These are phyloP conservation scores for Artemia sinica DNA, from an alignment of 2,888 invertebrate species.

Conservation along the genomic window DNA sequence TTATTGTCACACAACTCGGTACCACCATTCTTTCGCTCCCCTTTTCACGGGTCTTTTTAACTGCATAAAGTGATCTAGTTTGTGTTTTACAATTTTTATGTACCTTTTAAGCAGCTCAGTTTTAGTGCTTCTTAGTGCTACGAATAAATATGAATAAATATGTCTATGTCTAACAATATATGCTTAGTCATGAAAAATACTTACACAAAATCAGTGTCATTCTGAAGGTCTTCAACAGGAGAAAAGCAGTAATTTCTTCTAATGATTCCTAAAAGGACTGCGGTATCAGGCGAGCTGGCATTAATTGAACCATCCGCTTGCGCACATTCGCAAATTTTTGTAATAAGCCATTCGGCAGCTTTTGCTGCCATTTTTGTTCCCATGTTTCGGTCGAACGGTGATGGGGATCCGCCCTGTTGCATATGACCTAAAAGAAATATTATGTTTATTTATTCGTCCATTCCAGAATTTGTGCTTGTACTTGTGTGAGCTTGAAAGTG, in stretches of 20 bases:
- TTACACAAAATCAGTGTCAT: slow-evolving; percentile 68
- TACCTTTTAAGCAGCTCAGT: too few species aligned
- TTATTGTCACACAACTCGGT: too few species aligned
- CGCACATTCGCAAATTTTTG: slow-evolving; percentile 42
- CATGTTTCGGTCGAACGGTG: slow-evolving; percentile 95
- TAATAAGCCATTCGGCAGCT: slow-evolving; percentile 75
- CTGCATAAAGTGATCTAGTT: too few species aligned
- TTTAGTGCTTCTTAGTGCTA: too few species aligned
- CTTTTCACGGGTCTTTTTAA: too few species aligned
- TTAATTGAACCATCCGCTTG: slow-evolving; percentile 41
- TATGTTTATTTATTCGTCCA: background rate
- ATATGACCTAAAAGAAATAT: slow-evolving; percentile 53
- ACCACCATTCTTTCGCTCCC: too few species aligned
- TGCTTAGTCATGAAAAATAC: slow-evolving; percentile 27
- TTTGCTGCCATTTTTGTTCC: slow-evolving; percentile 96
- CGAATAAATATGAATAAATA: too few species aligned
- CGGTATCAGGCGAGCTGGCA: slow-evolving; percentile 47
- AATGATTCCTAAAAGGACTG: slow-evolving; percentile 63
- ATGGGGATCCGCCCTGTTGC: slow-evolving; percentile 96
- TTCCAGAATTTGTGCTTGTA: too few species aligned
- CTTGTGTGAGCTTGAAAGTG: too few species aligned
- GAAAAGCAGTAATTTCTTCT: slow-evolving; percentile 67
- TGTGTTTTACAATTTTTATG: too few species aligned
- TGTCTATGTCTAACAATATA: too few species aligned
- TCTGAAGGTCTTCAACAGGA: slow-evolving; percentile 55